A percentile compares a stretch with the other conserved stretches of the same genome.
These are phyloP conservation scores for Dysdera silvatica DNA, from an alignment of 1,140 invertebrate species.

Conservation along the genomic window DNA sequence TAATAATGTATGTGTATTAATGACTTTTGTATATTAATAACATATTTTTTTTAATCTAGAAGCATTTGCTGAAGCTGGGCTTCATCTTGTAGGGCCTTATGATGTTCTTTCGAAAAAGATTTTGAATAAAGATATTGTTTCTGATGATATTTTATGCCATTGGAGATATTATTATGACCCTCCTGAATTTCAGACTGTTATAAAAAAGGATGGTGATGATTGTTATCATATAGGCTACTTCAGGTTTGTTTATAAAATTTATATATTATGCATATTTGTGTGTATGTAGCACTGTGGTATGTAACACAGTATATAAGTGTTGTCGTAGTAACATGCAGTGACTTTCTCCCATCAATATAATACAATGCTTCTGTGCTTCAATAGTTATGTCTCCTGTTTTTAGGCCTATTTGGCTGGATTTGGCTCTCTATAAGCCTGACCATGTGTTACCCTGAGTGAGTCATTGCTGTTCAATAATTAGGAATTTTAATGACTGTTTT, in stretches of 20 bases:
- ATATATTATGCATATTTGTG: not conserved
- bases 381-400: too few species aligned
- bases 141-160: slow-evolving; percentile 60
- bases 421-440: too few species aligned
- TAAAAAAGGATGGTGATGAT: slow-evolving; percentile 54
- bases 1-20: slow-evolving; percentile 57
- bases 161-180: slow-evolving; percentile 91
- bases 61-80: slow-evolving; percentile 55
- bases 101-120: slow-evolving; percentile 67
- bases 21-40: slow-evolving; percentile 54
- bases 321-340: too few species aligned
- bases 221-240: slow-evolving; percentile 82
- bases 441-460: too few species aligned
- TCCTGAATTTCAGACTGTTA: slow-evolving; percentile 67
- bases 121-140: slow-evolving; percentile 50
- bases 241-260: slow-evolving; percentile 43
- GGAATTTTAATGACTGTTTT: too few species aligned
- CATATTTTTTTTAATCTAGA: slow-evolving; percentile 46
- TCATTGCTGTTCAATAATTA: too few species aligned
- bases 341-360: too few species aligned
- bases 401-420: too few species aligned
- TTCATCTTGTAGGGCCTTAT: slow-evolving; percentile 75
- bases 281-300: too few species aligned
- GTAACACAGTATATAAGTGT: too few species aligned
- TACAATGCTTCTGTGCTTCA: too few species aligned